Evolutionary conservation across 2,888 invertebrate genomes (phyloP), one percentile per base, ranked within the genome.

Genomic region (Athripsodes cinereus): DNA sequence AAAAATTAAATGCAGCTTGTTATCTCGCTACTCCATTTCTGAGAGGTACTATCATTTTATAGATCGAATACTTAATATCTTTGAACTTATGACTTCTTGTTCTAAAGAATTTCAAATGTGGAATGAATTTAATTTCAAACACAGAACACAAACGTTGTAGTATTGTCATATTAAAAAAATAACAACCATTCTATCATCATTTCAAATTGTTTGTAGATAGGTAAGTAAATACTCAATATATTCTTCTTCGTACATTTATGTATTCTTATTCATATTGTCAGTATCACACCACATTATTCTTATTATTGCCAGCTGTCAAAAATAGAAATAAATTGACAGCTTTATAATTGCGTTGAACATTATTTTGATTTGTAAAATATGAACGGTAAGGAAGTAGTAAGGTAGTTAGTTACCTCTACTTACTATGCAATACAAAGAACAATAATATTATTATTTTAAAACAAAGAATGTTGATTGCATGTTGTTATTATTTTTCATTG

Each of bases 271-370:
- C 26, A 6, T 26, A 26, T 40, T 40, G 13, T 40, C 16, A 40
- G 16, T 40, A 40, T n/a, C n/a, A n/a, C n/a, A n/a, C n/a, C n/a
- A n/a, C 16, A 40, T 40, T 31, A 40, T 40, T 40, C 16, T 40
- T 40, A 40, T 40, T 40, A 40, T 40, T 40, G 40, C 40, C 40
- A 40, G 20, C 48, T 48, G 48, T 48, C 48, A 48, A 48, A 48
- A 48, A 19, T 48, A 19, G 16, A 48, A 48, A 19, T 6, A 48
- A 19, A 20, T 48, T 48, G 48, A 48, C 48, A 48, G 48, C 48
- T 48, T 19, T 48, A 48, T 48, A 48, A 48, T 48, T 48, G 48
- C 18, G 21, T 48, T 48, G 18, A 48, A 20, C 20, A 48, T 20
- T 3, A 21, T 16, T 48, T 40, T 40, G 40, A 40, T 40, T 40